Conservation (phyloP, 2,113 vertebrate species). For the Phylloscopus trochilus region DNA sequence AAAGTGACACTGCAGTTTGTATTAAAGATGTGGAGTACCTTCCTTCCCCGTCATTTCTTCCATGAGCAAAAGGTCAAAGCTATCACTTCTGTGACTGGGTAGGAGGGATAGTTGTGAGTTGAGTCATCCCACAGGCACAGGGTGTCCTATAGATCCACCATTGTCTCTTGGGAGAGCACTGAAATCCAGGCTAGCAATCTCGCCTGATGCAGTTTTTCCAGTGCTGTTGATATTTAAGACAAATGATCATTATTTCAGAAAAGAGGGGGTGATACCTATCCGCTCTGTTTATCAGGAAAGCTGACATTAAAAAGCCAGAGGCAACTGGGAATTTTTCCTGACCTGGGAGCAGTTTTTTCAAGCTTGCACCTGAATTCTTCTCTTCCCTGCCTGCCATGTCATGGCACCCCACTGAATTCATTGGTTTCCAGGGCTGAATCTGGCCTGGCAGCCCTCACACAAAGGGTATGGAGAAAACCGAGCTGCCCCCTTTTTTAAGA, state of each 20-base stretch:
- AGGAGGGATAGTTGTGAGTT: conserved; percentile 4
- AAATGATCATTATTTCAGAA: conserved; percentile 33
- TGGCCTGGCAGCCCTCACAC: background rate
- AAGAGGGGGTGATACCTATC: background rate
- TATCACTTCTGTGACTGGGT: background rate
- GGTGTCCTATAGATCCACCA: background rate
- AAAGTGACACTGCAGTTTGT: conserved; percentile 14
- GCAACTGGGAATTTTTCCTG: background rate
- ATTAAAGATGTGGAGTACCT: background rate
- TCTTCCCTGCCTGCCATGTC: background rate
- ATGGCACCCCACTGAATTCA: background rate
- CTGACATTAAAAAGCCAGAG: background rate
- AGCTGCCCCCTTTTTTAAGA: background rate
- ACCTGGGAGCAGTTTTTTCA: background rate
- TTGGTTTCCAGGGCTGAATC: background rate
- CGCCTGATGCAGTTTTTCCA: background rate
- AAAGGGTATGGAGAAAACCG: conserved; percentile 39
- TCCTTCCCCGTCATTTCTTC: conserved; percentile 48
- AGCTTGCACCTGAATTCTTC: background rate
- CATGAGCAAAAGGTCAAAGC: conserved; percentile 49
- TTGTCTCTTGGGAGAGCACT: background rate
- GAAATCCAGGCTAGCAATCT: background rate
- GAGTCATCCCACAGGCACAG: background rate
- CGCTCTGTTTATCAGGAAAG: background rate
- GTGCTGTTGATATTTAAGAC: background rate